Evolutionary conservation across 2,888 invertebrate genomes (phyloP).

Genomic region (Thecophora atra): DNA sequence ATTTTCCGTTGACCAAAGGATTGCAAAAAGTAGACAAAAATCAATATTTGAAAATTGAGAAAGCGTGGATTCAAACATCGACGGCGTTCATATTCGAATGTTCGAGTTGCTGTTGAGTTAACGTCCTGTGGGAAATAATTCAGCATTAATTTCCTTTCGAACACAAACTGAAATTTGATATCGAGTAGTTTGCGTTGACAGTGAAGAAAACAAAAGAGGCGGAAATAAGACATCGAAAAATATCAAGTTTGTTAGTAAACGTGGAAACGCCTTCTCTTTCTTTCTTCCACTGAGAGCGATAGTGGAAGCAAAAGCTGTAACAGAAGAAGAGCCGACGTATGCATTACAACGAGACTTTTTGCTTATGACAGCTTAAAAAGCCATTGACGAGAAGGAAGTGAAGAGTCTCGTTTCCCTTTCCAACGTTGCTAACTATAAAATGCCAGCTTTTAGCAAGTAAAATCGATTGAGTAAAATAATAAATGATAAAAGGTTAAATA

Average conservation of each 20-base stretch:
- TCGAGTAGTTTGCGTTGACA: neutral
- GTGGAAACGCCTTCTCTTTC: neutral
- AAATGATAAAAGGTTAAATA: too few relatives aligned
- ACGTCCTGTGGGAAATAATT: neutral
- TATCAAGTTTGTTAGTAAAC: too few relatives aligned
- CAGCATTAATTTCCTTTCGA: constrained; percentile 22
- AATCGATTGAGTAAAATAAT: too few relatives aligned
- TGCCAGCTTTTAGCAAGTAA: too few relatives aligned
- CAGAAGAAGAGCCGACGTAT: too few relatives aligned
- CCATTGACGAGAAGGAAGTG: too few relatives aligned
- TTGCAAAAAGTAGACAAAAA: constrained; percentile 11
- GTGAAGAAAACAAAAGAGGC: constrained; percentile 15
- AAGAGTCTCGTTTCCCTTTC: too few relatives aligned
- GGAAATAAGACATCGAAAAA: constrained; percentile 9
- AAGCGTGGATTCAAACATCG: neutral
- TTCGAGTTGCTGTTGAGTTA: neutral
- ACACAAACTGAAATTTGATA: constrained; percentile 14
- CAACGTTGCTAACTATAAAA: too few relatives aligned
- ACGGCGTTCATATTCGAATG: neutral
- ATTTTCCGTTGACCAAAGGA: neutral
- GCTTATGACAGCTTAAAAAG: too few relatives aligned
- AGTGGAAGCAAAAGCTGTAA: neutral
- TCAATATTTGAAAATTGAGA: constrained; percentile 2
- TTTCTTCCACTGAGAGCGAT: too few relatives aligned
- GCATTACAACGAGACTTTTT: too few relatives aligned